Evolutionary conservation across 1,140 invertebrate species (phyloP).

Genomic region (Aphaenogaster rudis): DNA sequence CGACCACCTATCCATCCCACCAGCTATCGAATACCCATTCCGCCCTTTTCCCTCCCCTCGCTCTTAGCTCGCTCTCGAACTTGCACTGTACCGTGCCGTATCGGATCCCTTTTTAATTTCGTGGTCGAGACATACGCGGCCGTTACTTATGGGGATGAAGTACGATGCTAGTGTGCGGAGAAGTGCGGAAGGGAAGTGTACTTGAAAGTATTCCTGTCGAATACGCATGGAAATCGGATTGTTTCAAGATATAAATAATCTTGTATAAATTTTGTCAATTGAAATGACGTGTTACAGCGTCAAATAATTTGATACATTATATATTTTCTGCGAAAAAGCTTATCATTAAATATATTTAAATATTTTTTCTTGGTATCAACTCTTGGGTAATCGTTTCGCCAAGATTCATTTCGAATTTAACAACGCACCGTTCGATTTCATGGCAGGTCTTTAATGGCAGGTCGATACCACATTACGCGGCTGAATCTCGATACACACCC

Average conservation of each 20-base stretch:
- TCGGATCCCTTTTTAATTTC: conserved; percentile 55
- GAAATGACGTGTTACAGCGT: background rate
- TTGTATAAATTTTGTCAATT: conserved; percentile 23
- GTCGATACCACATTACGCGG: conserved; percentile 5
- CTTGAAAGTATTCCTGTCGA: background rate
- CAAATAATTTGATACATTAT: conserved; percentile 6
- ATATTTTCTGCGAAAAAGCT: background rate
- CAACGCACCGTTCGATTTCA: background rate
- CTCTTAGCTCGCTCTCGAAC: conserved; percentile 59
- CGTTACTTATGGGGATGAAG: conserved; percentile 31
- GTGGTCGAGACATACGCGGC: conserved; percentile 30
- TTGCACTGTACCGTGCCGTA: conserved; percentile 56
- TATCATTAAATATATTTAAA: background rate
- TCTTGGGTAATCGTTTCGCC: background rate
- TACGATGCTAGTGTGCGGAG: background rate
- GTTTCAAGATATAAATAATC: background rate
- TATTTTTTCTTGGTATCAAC: background rate
- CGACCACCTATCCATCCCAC: conserved; percentile 76
- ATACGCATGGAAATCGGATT: background rate
- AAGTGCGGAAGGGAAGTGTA: background rate
- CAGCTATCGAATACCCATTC: conserved; percentile 73
- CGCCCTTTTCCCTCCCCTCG: conserved; percentile 21
- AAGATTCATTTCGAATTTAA: background rate
- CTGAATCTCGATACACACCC: conserved; percentile 18
- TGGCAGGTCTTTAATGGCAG: conserved; percentile 11